These are phyloP conservation scores for Cordilura impudica DNA, from an alignment of 2,888 invertebrate species.

Conservation along the genomic window DNA sequence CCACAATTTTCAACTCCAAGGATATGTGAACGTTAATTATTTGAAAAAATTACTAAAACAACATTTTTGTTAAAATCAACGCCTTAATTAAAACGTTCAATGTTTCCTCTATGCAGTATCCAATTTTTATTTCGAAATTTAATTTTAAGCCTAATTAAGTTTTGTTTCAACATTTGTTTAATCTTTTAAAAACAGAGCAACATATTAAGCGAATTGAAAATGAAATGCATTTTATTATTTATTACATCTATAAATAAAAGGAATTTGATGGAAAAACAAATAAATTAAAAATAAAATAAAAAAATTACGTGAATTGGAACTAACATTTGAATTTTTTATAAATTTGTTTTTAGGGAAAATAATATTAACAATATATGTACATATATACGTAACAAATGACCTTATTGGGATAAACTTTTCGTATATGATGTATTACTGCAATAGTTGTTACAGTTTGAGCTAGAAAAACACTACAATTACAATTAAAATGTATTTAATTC, in stretches of 20 bases:
- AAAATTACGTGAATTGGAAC: not conserved
- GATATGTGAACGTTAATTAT: conserved; percentile 13
- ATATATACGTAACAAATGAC: no score
- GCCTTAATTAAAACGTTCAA: conserved; percentile 20
- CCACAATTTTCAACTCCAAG: conserved; percentile 25
- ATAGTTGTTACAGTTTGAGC: no score
- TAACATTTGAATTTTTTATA: no score
- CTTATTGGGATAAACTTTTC: no score
- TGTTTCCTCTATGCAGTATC: conserved; percentile 24
- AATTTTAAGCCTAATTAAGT: conserved; percentile 14
- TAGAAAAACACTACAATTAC: no score
- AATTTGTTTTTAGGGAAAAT: no score
- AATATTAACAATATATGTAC: no score
- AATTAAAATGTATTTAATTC: no score
- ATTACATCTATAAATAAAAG: conserved; percentile 25
- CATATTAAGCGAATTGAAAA: not conserved
- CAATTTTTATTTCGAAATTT: conserved; percentile 25
- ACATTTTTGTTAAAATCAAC: conserved; percentile 11
- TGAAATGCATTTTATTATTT: conserved; percentile 46
- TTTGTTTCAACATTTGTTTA: conserved; percentile 22
- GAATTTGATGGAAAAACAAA: conserved; percentile 19
- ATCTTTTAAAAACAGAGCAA: conserved; percentile 4
- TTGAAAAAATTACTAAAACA: not conserved
- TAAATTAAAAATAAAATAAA: not conserved
- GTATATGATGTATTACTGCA: no score